Conservation (phyloP, 2,888 invertebrate genomes). For the Mesorhabditis belari region DNA sequence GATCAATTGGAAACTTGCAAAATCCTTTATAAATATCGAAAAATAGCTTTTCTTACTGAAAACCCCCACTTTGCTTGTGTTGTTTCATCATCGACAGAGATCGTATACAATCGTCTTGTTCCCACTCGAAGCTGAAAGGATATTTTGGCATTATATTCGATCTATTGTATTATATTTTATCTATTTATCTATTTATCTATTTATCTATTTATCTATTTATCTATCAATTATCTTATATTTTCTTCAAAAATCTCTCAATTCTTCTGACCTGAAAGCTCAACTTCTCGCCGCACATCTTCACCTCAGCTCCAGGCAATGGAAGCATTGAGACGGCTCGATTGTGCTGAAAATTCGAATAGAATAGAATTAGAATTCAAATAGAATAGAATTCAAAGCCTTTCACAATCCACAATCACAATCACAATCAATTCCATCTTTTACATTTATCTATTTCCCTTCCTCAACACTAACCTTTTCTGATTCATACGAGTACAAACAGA, state of each 20-base stretch:
- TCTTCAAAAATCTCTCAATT: too few relatives aligned
- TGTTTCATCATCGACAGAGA: slow-evolving; percentile 34
- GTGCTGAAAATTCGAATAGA: slow-evolving; percentile 33
- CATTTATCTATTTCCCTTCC: not conserved
- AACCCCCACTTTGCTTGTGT: slow-evolving; percentile 46
- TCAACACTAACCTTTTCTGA: slow-evolving; percentile 31
- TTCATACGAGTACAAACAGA: slow-evolving; percentile 48
- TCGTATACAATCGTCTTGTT: slow-evolving; percentile 37
- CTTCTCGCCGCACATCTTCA: slow-evolving; percentile 33
- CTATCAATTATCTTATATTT: too few relatives aligned
- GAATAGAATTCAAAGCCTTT: too few relatives aligned
- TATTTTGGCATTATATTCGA: too few relatives aligned
- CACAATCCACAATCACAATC: too few relatives aligned
- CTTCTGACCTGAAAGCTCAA: slow-evolving; percentile 30
- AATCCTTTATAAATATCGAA: too few relatives aligned
- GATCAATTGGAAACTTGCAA: too few relatives aligned
- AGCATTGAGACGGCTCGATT: slow-evolving; percentile 44
- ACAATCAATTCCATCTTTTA: not conserved
- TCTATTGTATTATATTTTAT: too few relatives aligned
- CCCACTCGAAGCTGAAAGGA: slow-evolving; percentile 32
- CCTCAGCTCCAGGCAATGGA: slow-evolving; percentile 48
- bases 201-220: too few relatives aligned
- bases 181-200: too few relatives aligned
- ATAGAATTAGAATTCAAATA: too few relatives aligned
- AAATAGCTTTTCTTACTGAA: too few relatives aligned